Conservation (phyloP, 1,140 invertebrate species). For the Bombus terrestris region DNA sequence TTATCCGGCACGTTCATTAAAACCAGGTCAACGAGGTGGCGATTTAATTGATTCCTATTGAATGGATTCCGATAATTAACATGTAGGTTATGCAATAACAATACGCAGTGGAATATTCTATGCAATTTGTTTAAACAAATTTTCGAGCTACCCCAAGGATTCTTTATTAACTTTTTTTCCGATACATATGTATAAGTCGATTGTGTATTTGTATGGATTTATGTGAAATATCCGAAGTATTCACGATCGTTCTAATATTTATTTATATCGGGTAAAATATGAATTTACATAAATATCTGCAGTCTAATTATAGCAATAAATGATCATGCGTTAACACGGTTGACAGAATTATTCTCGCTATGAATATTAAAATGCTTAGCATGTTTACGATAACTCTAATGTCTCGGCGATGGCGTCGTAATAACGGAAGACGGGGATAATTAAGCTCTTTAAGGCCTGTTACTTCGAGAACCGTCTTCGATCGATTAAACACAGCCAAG, state of each 20-base stretch:
- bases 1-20: neutral
- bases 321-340: neutral
- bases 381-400: neutral
- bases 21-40: neutral
- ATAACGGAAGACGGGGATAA: conserved; percentile 13
- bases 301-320: neutral
- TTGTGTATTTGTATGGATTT: no score
- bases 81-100: neutral
- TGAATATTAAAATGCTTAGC: neutral
- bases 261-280: neutral
- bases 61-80: neutral
- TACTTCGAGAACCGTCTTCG: neutral
- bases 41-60: neutral
- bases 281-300: neutral
- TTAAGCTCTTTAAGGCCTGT: conserved; percentile 30
- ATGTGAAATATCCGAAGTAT: no score
- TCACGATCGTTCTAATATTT: no score
- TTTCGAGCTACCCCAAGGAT: neutral
- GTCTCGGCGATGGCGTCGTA: neutral
- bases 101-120: neutral
- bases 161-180: no score
- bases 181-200: no score
- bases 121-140: neutral
- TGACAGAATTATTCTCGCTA: neutral
- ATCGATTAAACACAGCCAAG: conserved; percentile 24